Evolutionary conservation across 2,797 vertebrate genomes (phyloP).

Genomic region (Falco cherrug): DNA sequence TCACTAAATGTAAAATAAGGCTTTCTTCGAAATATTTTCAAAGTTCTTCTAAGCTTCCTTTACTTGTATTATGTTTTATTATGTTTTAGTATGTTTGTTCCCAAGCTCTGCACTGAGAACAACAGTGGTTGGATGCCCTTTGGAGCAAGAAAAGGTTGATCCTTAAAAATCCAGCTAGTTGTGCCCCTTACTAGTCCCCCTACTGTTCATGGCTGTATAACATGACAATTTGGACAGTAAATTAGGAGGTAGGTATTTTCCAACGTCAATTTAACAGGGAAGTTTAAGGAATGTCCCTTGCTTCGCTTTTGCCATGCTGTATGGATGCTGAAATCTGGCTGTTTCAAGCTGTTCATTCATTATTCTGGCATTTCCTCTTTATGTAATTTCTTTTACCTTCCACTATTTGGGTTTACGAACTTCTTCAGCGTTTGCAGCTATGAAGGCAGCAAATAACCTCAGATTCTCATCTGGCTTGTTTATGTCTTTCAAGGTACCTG

Average conservation of each 20-base stretch:
- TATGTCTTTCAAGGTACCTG: not conserved
- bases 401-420: not conserved
- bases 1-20: not conserved
- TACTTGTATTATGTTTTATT: not conserved
- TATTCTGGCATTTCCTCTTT: not conserved
- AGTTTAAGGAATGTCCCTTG: not conserved
- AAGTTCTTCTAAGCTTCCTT: not conserved
- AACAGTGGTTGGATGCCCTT: not conserved
- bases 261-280: fast-evolving
- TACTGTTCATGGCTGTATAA: not conserved
- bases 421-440: not conserved
- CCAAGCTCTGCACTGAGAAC: not conserved
- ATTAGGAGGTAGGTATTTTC: not conserved
- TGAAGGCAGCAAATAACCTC: not conserved
- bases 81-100: not conserved
- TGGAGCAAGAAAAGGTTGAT: not conserved
- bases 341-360: not conserved
- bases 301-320: not conserved
- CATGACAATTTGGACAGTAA: not conserved
- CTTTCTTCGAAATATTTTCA: not conserved
- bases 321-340: not conserved
- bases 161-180: not conserved
- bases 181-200: not conserved
- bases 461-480: too few relatives aligned
- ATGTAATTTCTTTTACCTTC: not conserved